phyloP scores from a whole-genome alignment of 2,113 vertebrate genomes.

The Steatornis caripensis region DNA sequence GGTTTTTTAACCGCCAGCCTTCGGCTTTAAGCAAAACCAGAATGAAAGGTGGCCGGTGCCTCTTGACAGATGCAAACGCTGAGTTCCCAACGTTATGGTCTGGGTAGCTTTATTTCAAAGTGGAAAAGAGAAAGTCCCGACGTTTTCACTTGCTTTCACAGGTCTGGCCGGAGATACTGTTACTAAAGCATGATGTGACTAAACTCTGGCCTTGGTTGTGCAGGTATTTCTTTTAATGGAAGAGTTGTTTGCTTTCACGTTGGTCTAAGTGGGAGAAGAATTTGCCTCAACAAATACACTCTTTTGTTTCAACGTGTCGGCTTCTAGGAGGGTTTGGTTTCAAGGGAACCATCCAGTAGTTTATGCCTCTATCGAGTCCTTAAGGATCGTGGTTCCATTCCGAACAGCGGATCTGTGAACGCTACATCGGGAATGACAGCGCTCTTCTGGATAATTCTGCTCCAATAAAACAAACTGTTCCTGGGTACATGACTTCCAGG shows the following conservation, averaged over 20 bases:
- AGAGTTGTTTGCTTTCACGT: neutral
- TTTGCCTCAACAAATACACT: neutral
- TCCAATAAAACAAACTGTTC: neutral
- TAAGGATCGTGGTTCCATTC: neutral
- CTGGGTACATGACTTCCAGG: neutral
- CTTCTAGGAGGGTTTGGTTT: neutral
- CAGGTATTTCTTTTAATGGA: neutral
- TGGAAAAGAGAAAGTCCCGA: fast-evolving
- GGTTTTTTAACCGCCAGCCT: neutral
- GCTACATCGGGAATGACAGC: neutral
- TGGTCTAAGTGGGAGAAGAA: neutral
- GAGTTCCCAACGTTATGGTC: fast-evolving
- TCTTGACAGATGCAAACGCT: fast-evolving
- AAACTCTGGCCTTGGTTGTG: neutral
- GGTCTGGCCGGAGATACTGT: fast-evolving
- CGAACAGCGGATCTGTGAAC: neutral
- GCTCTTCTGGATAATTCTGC: neutral
- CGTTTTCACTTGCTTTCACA: fast-evolving
- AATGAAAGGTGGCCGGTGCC: neutral
- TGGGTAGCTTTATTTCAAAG: neutral
- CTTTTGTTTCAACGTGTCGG: neutral
- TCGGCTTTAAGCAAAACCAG: neutral
- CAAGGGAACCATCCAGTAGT: neutral
- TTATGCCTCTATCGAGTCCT: neutral
- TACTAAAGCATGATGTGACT: neutral